Evolutionary conservation across 2,797 vertebrate genomes (phyloP), one percentile per base, ranked within the genome.

Genomic region (Perodicticus potto): DNA sequence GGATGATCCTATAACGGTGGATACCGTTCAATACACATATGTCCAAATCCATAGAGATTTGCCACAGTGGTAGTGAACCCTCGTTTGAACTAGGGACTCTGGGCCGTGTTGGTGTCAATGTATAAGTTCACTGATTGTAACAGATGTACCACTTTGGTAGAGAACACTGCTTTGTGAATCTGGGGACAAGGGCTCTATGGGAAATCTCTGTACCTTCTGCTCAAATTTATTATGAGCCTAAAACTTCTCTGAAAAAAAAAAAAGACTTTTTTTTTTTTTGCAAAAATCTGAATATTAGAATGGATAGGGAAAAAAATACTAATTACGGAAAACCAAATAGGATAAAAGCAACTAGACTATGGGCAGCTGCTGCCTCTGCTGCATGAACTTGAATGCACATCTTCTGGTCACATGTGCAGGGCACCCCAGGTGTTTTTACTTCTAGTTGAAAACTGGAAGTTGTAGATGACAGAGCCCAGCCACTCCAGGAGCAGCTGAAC

Each of bases 401-500:
- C 5, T 5, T 61, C n/a, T 45, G 4, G 17, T 0, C 16, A 5
- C 45, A 13, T 70, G 34, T 17, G n/a, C 14, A 27, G 4, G 4
- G 5, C 22, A 23, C 0, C 9, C 85, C 76, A 69, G 61, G n/a
- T 53, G 32, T 85, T 87, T 81, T 45, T 82, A 55, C 72, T 85
- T 53, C 32, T 53, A 23, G 23, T 92, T 32, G 80, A 89, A 87
- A 93, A 72, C 45, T 65, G 5, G 55, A 73, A 55, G 34, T 86
- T 88, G n/a, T 11, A 55, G 57, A 59, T 92, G 72, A 57, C 65
- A 34, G 88, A 89, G 82, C 57, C 61, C 13, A 16, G 53, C 23
- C 16, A 67, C 34, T 14, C 22, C 27, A 61, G 20, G 59, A 34
- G 13, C 34, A 3, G 0, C 29, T 10, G 25, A 55, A 22, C 34